Base-by-base conservation (phyloP, 2,888 invertebrate genomes). In the Sphaerophoria rueppellii region DNA sequence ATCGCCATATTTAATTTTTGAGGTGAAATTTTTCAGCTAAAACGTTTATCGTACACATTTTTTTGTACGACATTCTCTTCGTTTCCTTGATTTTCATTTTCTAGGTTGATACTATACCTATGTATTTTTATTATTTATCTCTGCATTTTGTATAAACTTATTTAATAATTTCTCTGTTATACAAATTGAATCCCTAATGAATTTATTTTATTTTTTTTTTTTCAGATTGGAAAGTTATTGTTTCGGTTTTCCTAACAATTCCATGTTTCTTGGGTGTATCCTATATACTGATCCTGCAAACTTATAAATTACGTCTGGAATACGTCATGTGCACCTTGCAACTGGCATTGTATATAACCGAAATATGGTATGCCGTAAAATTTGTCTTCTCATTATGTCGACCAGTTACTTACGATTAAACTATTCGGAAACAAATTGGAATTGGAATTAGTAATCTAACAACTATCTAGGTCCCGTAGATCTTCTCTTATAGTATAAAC, bases 281-380 rank as follows among this genome's bases (percentile, higher is more conserved):
- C 86, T 98, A 98, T 92, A 95, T 98, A 89, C 93, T 98, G 57
- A 93, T 97, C 70, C 96, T 97, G 95, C 98, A 98, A 92, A 96
- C 96, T 55, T 96, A 97, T 91, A 96, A 97, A 63, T 94, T 98
- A 57, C 93, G 96, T 86, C 93, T 98, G 83, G 98, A 98, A 92
- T 95, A 97, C 88, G 96, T 98, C 88, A 94, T 98, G 89, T 96
- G 96, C 91, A 95, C 95, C 55, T 96, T 98, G 88, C 96, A 97
- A 93, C 93, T 98, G 63, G 94, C 95, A 88, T 94, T 98, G 89
- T 95, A 98, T 89, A 93, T 94, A 7, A 92, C 97, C 63, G 91
- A 91, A 89, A 86, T 91, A 87, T 91, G 90, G 89, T 91, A 90
- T 87, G 91, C 96, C 65, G 93, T 97, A 83, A 93, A 97, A 88